These are phyloP conservation scores for Thripadectes ignobilis DNA, from an alignment of 2,797 vertebrate genomes.

Conservation along the genomic window DNA sequence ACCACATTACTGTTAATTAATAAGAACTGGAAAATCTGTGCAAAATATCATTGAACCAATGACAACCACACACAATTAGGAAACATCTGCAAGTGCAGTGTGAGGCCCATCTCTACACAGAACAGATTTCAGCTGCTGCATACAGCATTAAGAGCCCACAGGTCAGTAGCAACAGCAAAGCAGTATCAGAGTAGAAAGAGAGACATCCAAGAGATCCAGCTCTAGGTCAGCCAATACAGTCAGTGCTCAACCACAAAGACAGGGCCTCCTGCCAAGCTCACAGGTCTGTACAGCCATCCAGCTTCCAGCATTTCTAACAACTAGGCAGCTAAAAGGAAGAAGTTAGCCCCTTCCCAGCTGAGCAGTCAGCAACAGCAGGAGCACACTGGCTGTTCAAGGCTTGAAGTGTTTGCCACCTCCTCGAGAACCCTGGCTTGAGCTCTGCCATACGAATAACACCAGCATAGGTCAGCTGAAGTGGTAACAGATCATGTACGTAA, in stretches of 20 bases:
- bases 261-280: background rate
- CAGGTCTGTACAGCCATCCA: background rate
- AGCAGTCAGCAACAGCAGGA: background rate
- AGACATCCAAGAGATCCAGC: background rate
- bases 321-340: background rate
- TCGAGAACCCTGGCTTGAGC: background rate
- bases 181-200: background rate
- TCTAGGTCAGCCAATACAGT: background rate
- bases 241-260: background rate
- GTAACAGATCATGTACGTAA: background rate
- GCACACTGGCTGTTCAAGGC: background rate
- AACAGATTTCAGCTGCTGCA: background rate
- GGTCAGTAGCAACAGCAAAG: background rate
- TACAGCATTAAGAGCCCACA: background rate
- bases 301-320: background rate
- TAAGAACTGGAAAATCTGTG: background rate
- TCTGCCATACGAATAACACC: background rate
- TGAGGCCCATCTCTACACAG: background rate
- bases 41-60: background rate
- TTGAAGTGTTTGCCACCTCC: background rate
- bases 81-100: accelerated
- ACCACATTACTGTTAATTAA: background rate
- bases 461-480: background rate
- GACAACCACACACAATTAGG: accelerated
- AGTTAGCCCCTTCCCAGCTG: background rate